Base-by-base conservation (phyloP, 2,888 invertebrate species). In the Taenaris catops region DNA sequence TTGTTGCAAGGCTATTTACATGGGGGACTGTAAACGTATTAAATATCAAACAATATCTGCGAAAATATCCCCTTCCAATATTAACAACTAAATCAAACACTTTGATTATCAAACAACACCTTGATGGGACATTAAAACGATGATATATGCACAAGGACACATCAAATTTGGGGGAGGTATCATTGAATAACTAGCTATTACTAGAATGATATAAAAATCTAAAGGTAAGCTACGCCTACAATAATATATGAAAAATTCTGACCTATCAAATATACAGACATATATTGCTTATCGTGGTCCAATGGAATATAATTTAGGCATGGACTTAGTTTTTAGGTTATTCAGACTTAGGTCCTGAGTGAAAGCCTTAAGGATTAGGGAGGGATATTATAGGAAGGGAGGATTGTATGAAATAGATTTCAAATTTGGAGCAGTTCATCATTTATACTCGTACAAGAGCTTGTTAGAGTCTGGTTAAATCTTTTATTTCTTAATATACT, bases 241-340 rank as follows among this genome's bases (percentile, higher is more conserved):
- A 59, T 55, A 58, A 65, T 78, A 73, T 63, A 68, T 68, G 68
- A 63, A 61, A 58, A 57, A 63, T 71, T 69, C 53, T 67, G 68
- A 65, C 57, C 68, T 79, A 79, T 71, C 57, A 71, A 71, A 74
- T 71, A 74, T 67, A 74, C 58, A n/a, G n/a, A n/a, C n/a, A 75
- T 65, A 70, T 83, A 83, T 84, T 84, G 84, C 83, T 84, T 81
- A 79, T 70, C 65, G 59, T 86, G 84, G 83, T 86, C 83, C 84
- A 61, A 79, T 76, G 75, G 78, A 72, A 66, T 72, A 68, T 59
- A 58, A 58, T 66, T 31, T 71, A 76, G 69, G 65, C 60, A 50
- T 64, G 54, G 69, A 65, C 62, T 71, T 64, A 66, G 46, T 45
- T 20, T n/a, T 55, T 53, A 55, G 53, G 44, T 42, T n/a, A n/a